These are phyloP conservation scores for Plusia festucae DNA, from an alignment of 2,888 invertebrate species.

Conservation along the genomic window DNA sequence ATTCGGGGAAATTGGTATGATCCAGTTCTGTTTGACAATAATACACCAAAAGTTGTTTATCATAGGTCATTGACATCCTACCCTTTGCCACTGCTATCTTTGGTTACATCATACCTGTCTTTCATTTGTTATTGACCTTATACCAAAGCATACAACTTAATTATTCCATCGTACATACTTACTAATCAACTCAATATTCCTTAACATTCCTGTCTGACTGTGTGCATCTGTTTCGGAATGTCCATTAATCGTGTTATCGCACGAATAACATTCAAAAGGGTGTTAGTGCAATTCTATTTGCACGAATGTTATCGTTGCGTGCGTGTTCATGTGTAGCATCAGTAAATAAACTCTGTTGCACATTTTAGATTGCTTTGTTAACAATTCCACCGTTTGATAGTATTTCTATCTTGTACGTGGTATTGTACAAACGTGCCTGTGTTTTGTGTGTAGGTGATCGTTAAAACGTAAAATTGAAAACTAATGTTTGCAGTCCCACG, in stretches of 20 bases:
- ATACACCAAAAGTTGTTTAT: background rate
- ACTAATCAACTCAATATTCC: background rate
- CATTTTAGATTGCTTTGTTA: constrained; percentile 53
- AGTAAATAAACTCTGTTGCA: constrained; percentile 57
- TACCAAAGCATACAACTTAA: background rate
- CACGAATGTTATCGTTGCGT: constrained; percentile 21
- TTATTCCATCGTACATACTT: background rate
- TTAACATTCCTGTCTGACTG: background rate
- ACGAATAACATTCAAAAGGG: constrained; percentile 7
- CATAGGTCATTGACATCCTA: background rate
- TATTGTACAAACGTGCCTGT: constrained; percentile 30
- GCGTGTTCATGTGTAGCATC: constrained; percentile 44
- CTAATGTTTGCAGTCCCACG: constrained; percentile 12
- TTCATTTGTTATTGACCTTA: background rate
- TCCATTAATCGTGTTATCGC: constrained; percentile 22
- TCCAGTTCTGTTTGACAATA: too few species aligned
- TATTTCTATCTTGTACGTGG: constrained; percentile 21
- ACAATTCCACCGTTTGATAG: constrained; percentile 1
- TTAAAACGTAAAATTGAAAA: constrained; percentile 26
- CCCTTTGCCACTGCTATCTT: background rate
- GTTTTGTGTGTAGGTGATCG: constrained; percentile 34
- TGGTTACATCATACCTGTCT: background rate
- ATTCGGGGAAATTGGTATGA: too few species aligned
- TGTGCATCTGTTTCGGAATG: constrained; percentile 17
- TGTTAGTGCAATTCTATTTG: constrained; percentile 44